Evolutionary conservation across 2,797 vertebrate genomes (phyloP), one percentile per base, ranked within the genome.

Genomic region (Sebastes minor): DNA sequence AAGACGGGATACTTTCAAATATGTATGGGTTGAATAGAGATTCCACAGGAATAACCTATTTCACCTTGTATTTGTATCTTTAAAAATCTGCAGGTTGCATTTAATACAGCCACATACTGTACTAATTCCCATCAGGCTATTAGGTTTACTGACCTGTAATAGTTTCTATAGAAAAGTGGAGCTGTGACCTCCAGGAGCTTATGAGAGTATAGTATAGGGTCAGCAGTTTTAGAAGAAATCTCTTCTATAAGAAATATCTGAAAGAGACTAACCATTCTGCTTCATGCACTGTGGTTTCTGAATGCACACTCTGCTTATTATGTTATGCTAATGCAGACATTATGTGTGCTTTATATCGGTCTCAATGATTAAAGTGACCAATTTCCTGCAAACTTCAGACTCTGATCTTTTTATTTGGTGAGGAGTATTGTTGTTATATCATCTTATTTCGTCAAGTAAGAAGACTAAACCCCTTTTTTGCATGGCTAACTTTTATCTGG

Each of bases 401-500:
- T 87, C 81, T 82, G 85, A 93, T 94, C 90, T 93, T 94, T 93
- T 92, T 92, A 94, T 95, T 94, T 90, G 91, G 86, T 81, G 78
- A 85, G 83, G 87, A 88, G 93, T 91, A 94, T 95, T 96, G 95
- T 96, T 96, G 93, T 95, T 95, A 92, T 95, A 94, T 94, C 94
- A 84, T 95, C 91, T 93, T 89, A 92, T 95, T 94, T 92, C 81
- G 87, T 92, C 88, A 91, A 95, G 91, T 92, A 92, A 93, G 92
- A 93, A 95, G 92, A 94, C 93, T 94, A 92, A 95, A 95, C 89
- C 94, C 92, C 11, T 67, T 88, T 94, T 96, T 91, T 95, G 96
- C 95, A 96, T 96, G 95, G 89, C 93, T 96, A 95, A 95, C 93
- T 95, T 95, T 95, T 95, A 96, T 97, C 97, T 96, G 96, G 97